Evolutionary conservation across 2,113 vertebrate species (phyloP), one percentile per base, ranked within the genome.

Genomic region (Pardalotus punctatus): DNA sequence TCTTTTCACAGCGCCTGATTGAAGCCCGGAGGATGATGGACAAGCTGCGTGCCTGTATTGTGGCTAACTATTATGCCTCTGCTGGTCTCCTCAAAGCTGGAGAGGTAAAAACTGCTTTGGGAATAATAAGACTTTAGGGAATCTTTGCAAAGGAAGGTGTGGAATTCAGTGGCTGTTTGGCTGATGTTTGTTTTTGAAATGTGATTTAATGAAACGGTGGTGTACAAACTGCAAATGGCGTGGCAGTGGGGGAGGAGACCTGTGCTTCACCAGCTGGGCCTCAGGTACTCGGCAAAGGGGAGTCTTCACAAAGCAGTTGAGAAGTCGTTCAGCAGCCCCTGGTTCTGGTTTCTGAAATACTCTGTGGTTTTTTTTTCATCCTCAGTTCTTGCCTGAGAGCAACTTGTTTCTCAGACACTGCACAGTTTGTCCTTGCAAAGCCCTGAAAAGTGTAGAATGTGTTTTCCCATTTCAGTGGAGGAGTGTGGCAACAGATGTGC

Each of bases 1-100:
- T 95, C 95, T 84, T 91, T 94, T 83, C 51, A 5, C 96, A 99
- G 99, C 98, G 99, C 54, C 98, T 99, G 80, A 99, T 99, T 91
- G 99, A 99, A 97, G 99, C 99, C 36, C 98, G 99, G 90, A 99
- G 99, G 95, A 99, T 99, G 99, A 99, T 99, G 99, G 99, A 99
- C 97, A 99, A 99, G 96, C 98, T 99, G 38, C 98, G 99, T 73
- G 99, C 99, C 84, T 99, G 99, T 88, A 99, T 99, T 70, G 99
- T 99, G 93, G 99, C 99, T 35, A 99, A 99, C 97, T 99, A 99
- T 90, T 99, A 99, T 9, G 99, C 99, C 11, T 99, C 97, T 81
- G 98, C 99, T 65, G 99, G 99, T 51, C 97, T 99, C 81, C 97
- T 99, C 43, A 99, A 99, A 97, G 97, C 98, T 86, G 98, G 98